These are phyloP conservation scores for Chymomyza caudatula DNA, from an alignment of 2,888 invertebrate species.

Conservation along the genomic window DNA sequence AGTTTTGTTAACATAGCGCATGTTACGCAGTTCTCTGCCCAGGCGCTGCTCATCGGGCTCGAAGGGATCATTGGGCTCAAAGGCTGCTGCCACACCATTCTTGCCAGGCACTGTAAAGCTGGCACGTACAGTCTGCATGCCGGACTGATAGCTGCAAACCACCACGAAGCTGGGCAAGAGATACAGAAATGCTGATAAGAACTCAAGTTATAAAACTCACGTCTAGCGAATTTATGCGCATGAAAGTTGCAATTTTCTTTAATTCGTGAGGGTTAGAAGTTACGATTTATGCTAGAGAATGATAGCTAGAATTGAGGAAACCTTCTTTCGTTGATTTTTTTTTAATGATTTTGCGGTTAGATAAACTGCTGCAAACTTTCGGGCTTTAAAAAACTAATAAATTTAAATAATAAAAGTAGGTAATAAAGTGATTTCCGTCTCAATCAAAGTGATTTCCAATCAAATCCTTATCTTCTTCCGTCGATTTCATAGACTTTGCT, in stretches of 20 bases:
- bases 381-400: too few species aligned
- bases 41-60: slow-evolving; percentile 70
- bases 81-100: slow-evolving; percentile 77
- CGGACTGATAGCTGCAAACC: slow-evolving; percentile 89
- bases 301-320: too few species aligned
- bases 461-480: too few species aligned
- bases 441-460: too few species aligned
- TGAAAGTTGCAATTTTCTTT: neutral
- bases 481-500: too few species aligned
- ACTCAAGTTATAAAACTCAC: neutral
- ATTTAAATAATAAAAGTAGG: too few species aligned
- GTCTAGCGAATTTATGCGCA: neutral
- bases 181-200: neutral
- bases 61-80: slow-evolving; percentile 67
- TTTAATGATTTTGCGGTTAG: too few species aligned
- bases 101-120: slow-evolving; percentile 85
- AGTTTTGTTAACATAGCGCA: slow-evolving; percentile 76
- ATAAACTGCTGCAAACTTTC: too few species aligned
- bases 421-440: too few species aligned
- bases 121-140: slow-evolving; percentile 88
- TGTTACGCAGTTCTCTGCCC: slow-evolving; percentile 73
- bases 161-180: slow-evolving; percentile 83
- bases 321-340: too few species aligned
- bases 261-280: too few species aligned
- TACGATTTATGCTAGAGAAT: too few species aligned